Evolutionary conservation across 2,888 invertebrate genomes (phyloP).

Genomic region (Homarus gammarus): DNA sequence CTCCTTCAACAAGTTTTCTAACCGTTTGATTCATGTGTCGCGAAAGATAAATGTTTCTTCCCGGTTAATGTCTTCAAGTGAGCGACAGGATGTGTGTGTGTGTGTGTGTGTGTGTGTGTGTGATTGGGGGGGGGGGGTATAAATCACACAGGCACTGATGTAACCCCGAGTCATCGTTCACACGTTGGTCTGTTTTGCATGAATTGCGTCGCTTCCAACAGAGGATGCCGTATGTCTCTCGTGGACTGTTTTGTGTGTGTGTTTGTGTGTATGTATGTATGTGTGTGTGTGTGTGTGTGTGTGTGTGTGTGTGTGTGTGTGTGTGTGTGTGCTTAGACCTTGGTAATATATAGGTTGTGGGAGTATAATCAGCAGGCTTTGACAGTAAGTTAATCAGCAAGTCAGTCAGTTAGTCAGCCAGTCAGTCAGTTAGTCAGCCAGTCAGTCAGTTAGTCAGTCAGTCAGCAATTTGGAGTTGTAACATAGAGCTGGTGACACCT

Average conservation of each 20-base stretch:
- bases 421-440: too few species aligned
- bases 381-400: too few species aligned
- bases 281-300: slow-evolving; percentile 14
- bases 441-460: too few species aligned
- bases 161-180: neutral
- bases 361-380: neutral
- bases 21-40: too few species aligned
- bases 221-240: neutral
- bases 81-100: slow-evolving; percentile 16
- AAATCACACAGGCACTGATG: too few species aligned
- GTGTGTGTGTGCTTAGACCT: neutral
- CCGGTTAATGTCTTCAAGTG: too few species aligned
- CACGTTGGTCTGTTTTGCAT: too few species aligned
- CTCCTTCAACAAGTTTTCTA: too few species aligned
- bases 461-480: neutral
- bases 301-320: slow-evolving; percentile 29
- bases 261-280: neutral
- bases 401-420: too few species aligned
- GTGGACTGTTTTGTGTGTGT: neutral
- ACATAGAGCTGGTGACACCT: neutral
- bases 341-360: neutral
- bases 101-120: slow-evolving; percentile 35
- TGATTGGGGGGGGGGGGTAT: neutral
- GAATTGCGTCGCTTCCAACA: neutral
- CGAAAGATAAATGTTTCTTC: too few species aligned